Conservation (phyloP, 2,888 invertebrate genomes). For the Cryptus viduatorius region DNA sequence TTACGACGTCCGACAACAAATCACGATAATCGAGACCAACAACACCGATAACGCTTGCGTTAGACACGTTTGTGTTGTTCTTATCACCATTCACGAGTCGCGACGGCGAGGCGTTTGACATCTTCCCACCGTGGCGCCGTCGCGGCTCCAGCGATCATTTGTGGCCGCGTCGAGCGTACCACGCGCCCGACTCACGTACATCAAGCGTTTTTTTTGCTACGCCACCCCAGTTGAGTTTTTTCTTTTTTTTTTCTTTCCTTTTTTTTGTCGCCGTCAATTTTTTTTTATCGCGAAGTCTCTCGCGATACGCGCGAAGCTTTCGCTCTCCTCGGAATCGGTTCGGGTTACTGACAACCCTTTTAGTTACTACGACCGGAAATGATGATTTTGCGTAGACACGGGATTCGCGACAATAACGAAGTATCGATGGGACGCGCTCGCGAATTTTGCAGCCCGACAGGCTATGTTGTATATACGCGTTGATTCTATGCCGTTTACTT, state of each 20-base stretch:
- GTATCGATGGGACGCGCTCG: not conserved
- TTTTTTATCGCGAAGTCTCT: not conserved
- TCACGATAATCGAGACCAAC: constrained; percentile 65
- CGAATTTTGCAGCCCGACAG: not conserved
- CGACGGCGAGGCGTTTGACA: constrained; percentile 81
- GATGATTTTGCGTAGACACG: not conserved
- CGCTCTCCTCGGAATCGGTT: not conserved
- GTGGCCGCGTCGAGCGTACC: constrained; percentile 80
- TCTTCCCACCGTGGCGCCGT: constrained; percentile 80
- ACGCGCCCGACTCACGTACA: constrained; percentile 79
- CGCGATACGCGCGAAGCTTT: constrained; percentile 14
- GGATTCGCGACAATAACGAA: not conserved
- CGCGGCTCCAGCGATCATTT: constrained; percentile 78
- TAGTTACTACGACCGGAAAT: not conserved
- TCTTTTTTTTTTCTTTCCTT: constrained; percentile 17
- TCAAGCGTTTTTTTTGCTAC: constrained; percentile 72
- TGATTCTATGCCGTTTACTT: not conserved
- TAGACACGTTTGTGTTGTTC: constrained; percentile 50
- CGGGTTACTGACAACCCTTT: constrained; percentile 9
- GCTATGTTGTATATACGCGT: not conserved
- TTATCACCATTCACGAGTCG: constrained; percentile 80
- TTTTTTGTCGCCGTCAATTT: not conserved
- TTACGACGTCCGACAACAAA: constrained; percentile 53
- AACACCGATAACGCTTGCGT: constrained; percentile 60
- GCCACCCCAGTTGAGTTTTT: constrained; percentile 21